phyloP scores from a whole-genome alignment of 2,113 vertebrate genomes.

The human (Homo sapiens) region DNA sequence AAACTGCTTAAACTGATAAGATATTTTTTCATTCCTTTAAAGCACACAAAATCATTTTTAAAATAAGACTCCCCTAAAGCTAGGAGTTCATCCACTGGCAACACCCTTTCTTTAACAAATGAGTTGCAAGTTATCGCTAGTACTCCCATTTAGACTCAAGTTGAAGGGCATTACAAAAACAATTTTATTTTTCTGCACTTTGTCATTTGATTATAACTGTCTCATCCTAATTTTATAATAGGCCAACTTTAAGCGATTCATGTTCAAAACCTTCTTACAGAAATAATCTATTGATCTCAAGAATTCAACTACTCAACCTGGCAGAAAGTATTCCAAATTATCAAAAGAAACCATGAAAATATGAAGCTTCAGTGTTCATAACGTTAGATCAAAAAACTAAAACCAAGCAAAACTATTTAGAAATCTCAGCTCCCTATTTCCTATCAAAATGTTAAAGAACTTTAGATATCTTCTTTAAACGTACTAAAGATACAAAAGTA shows the following conservation, averaged over 20 bases:
- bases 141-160: conserved; percentile 16
- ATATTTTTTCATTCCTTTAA: conserved; percentile 12
- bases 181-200: conserved; percentile 63
- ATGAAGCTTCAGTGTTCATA: conserved; percentile 43
- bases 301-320: conserved; percentile 6
- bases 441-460: conserved; percentile 45
- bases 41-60: conserved; percentile 39
- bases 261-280: conserved; percentile 26
- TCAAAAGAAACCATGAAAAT: background rate
- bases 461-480: background rate
- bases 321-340: conserved; percentile 19
- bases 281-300: conserved; percentile 62
- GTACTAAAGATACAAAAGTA: conserved; percentile 32
- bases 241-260: conserved; percentile 50
- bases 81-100: conserved; percentile 40
- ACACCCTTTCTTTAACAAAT: background rate
- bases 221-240: conserved; percentile 51
- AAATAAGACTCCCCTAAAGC: conserved; percentile 32
- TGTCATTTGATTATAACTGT: conserved; percentile 41
- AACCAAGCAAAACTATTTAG: conserved; percentile 52
- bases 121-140: background rate
- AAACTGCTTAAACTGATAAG: conserved; percentile 9
- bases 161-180: conserved; percentile 1
- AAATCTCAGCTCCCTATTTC: conserved; percentile 28
- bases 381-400: conserved; percentile 26